Evolutionary conservation across 2,888 invertebrate genomes (phyloP).

Genomic region (Phyllotreta cruciferae): DNA sequence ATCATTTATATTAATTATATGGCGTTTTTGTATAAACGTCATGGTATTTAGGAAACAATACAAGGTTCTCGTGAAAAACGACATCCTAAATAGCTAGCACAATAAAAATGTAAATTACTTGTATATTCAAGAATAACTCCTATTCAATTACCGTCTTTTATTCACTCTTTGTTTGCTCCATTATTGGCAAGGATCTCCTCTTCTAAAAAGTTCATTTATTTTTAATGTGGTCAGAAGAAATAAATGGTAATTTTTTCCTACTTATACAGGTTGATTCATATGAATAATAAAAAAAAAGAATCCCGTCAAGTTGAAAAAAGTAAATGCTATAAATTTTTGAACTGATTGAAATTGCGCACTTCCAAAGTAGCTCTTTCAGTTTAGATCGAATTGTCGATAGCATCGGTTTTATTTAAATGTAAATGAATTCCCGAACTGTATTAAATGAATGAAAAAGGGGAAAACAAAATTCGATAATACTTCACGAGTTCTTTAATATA

Average conservation of each 20-base stretch:
- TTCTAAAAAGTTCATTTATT: background rate
- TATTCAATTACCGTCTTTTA: constrained; percentile 13
- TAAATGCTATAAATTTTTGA: constrained; percentile 36
- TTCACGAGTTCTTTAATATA: constrained; percentile 29
- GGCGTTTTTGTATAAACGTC: background rate
- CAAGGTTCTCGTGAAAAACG: constrained; percentile 2
- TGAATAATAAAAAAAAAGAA: no score
- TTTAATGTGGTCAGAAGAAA: no score
- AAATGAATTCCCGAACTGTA: constrained; percentile 35
- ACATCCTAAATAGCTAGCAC: constrained; percentile 13
- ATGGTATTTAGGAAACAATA: constrained; percentile 11
- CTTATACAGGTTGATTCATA: no score
- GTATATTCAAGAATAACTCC: constrained; percentile 7
- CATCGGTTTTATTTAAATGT: constrained; percentile 39
- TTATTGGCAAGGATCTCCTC: background rate
- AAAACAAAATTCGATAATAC: constrained; percentile 28
- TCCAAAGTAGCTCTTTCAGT: constrained; percentile 36
- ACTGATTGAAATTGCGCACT: constrained; percentile 36
- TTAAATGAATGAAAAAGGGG: constrained; percentile 31
- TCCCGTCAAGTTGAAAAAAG: background rate
- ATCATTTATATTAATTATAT: no score
- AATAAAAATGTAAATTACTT: constrained; percentile 17
- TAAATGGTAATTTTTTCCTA: no score
- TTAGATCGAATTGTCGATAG: constrained; percentile 36
- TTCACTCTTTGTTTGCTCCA: constrained; percentile 3